Evolutionary conservation across 2,888 invertebrate species (phyloP).

Genomic region (Diarsia rubi): DNA sequence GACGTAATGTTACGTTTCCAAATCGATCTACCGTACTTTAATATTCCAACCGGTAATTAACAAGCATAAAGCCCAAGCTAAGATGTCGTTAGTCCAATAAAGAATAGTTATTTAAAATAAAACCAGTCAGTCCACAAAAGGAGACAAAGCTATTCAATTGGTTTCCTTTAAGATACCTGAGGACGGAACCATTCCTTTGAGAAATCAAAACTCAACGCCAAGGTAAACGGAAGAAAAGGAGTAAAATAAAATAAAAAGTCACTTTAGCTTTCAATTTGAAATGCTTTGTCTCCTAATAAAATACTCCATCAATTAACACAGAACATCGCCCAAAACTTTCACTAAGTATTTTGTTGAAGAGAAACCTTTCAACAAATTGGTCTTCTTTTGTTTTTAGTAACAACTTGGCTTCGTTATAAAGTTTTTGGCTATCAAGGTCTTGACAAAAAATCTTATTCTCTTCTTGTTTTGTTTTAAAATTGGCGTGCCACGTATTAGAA

Average conservation of each 20-base stretch:
- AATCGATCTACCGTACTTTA: too few relatives aligned
- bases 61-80: too few relatives aligned
- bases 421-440: slow-evolving; percentile 1
- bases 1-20: neutral
- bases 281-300: slow-evolving; percentile 22
- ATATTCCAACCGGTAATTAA: too few relatives aligned
- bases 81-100: neutral
- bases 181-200: slow-evolving; percentile 33
- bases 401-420: slow-evolving; percentile 26
- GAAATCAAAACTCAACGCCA: slow-evolving; percentile 26
- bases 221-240: neutral
- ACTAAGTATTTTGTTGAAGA: slow-evolving; percentile 14
- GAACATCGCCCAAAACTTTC: slow-evolving; percentile 19
- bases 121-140: neutral
- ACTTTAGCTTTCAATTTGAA: slow-evolving; percentile 28
- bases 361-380: slow-evolving; percentile 21
- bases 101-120: neutral
- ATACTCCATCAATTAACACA: slow-evolving; percentile 50
- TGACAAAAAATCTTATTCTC: neutral
- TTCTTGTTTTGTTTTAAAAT: neutral
- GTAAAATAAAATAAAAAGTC: slow-evolving; percentile 21
- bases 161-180: slow-evolving; percentile 20
- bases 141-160: slow-evolving; percentile 17
- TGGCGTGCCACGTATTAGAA: neutral
- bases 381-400: slow-evolving; percentile 36